phyloP scores from a whole-genome alignment of 1,140 invertebrate genomes.

The Drosophila neocordata region DNA sequence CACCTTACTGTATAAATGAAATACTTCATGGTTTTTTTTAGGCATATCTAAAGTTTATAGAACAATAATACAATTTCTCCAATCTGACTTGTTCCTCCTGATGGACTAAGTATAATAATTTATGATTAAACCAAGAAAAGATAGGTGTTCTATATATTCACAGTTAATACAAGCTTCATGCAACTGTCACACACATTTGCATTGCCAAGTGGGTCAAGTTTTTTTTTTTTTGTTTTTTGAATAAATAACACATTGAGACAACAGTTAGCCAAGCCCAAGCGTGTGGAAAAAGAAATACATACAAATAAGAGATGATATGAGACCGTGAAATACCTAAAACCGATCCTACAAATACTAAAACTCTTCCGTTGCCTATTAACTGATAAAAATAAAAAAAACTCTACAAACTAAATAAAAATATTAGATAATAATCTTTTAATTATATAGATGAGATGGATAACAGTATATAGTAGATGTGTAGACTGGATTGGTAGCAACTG shows the following conservation, averaged over 20 bases:
- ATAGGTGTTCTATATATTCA: not conserved
- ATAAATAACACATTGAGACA: constrained; percentile 14
- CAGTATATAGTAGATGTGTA: no score
- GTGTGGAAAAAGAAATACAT: not conserved
- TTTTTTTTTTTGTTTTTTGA: not conserved
- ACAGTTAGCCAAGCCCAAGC: not conserved
- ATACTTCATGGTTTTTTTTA: not conserved
- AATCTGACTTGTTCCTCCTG: no score
- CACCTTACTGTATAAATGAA: not conserved
- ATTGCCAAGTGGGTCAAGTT: constrained; percentile 4
- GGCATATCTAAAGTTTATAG: not conserved
- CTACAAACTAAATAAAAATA: no score
- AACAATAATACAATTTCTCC: not conserved
- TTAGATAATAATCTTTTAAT: no score
- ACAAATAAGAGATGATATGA: not conserved
- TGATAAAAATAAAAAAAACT: no score
- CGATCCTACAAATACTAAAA: not conserved
- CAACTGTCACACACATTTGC: not conserved
- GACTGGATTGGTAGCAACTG: not conserved
- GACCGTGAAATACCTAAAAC: no score
- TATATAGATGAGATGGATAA: no score
- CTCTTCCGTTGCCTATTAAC: not conserved
- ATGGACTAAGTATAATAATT: no score
- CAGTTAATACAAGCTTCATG: not conserved
- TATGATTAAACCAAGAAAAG: not conserved